Conservation (phyloP, 2,113 vertebrate genomes). For the Struthidea cinerea region DNA sequence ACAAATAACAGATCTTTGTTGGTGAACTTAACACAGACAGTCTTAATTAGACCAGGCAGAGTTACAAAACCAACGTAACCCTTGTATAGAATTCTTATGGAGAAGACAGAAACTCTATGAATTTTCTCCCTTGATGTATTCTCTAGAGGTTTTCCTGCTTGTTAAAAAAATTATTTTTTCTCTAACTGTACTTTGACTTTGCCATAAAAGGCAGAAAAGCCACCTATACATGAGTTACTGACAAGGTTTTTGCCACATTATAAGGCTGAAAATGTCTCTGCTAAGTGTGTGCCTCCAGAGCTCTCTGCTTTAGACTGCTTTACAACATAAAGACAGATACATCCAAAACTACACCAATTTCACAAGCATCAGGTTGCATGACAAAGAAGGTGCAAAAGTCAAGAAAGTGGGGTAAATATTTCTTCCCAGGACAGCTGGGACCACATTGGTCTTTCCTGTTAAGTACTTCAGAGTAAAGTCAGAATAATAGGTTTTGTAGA, state of each 20-base stretch:
- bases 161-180: not conserved
- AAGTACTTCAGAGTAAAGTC: not conserved
- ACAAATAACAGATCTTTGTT: not conserved
- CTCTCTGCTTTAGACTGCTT: not conserved
- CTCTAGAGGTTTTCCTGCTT: not conserved
- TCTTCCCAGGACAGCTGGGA: not conserved
- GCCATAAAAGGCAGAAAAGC: not conserved
- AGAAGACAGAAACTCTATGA: not conserved
- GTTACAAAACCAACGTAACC: not conserved
- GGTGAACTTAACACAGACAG: not conserved
- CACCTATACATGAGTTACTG: not conserved
- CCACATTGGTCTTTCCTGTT: not conserved
- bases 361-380: accelerated
- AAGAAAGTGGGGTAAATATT: not conserved
- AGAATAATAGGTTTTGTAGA: not conserved
- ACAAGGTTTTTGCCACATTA: not conserved
- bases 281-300: not conserved
- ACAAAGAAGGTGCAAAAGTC: not conserved
- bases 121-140: not conserved
- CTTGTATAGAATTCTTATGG: not conserved
- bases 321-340: not conserved
- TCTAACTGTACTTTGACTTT: not conserved
- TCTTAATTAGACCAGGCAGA: not conserved
- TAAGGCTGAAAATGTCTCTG: not conserved
- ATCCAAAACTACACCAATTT: not conserved